Evolutionary conservation across 2,888 invertebrate genomes (phyloP).

Genomic region (Noctua pronuba): DNA sequence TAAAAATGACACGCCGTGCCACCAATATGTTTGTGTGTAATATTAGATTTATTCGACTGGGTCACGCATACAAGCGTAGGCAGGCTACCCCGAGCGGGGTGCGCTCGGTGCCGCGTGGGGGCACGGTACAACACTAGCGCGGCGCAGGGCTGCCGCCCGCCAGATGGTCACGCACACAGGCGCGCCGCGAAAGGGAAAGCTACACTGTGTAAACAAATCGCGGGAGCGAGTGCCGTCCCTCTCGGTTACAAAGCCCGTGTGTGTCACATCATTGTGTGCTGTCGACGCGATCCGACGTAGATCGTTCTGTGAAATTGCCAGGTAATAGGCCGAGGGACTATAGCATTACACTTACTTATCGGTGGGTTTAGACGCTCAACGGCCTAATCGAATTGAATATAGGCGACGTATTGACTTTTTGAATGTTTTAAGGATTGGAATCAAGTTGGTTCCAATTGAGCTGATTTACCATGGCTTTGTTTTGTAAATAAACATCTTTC

Average conservation of each 20-base stretch:
- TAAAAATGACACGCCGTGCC: slow-evolving; percentile 89
- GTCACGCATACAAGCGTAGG: slow-evolving; percentile 85
- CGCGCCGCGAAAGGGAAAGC: slow-evolving; percentile 87
- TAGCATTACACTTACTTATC: slow-evolving; percentile 90
- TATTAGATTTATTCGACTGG: slow-evolving; percentile 90
- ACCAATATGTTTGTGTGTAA: slow-evolving; percentile 90
- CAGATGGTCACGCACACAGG: slow-evolving; percentile 88
- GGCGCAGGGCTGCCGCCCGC: slow-evolving; percentile 81
- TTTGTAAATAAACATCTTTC: slow-evolving; percentile 1
- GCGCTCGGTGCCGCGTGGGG: slow-evolving; percentile 80
- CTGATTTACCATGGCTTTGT: slow-evolving; percentile 16
- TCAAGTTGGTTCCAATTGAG: slow-evolving; percentile 17
- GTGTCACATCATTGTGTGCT: slow-evolving; percentile 87
- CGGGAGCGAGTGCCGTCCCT: slow-evolving; percentile 85
- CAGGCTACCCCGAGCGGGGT: slow-evolving; percentile 85
- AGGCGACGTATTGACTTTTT: slow-evolving; percentile 67
- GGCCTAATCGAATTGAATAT: slow-evolving; percentile 88
- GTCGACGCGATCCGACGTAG: slow-evolving; percentile 86
- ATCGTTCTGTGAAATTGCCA: slow-evolving; percentile 91
- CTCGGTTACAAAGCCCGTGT: slow-evolving; percentile 85
- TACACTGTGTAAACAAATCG: slow-evolving; percentile 90
- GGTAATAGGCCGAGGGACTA: slow-evolving; percentile 90
- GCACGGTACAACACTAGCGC: slow-evolving; percentile 82
- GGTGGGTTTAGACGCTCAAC: slow-evolving; percentile 86
- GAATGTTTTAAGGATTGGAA: slow-evolving; percentile 56